phyloP scores from a whole-genome alignment of 2,888 invertebrate species.

The Carterocephalus palaemon region DNA sequence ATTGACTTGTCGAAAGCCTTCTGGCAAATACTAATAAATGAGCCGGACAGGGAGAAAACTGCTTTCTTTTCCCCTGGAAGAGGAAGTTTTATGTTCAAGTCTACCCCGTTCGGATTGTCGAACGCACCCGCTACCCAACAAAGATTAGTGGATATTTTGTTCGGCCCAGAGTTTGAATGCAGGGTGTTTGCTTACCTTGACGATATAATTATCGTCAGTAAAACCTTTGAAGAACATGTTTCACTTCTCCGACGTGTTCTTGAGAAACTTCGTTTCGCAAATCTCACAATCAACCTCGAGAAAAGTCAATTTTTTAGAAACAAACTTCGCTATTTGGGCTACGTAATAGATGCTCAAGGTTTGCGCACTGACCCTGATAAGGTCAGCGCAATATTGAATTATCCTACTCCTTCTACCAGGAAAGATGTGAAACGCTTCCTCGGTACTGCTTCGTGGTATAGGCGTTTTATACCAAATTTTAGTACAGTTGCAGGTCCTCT shows the following conservation, averaged over 20 bases:
- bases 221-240: constrained; percentile 32
- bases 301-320: constrained; percentile 33
- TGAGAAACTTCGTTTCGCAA: constrained; percentile 29
- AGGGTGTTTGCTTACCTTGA: constrained; percentile 32
- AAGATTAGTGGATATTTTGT: constrained; percentile 25
- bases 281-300: constrained; percentile 32
- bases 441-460: constrained; percentile 34
- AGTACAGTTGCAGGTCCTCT: no score
- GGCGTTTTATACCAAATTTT: constrained; percentile 34
- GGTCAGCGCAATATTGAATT: constrained; percentile 31
- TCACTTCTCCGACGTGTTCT: constrained; percentile 27
- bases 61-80: constrained; percentile 30
- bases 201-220: no score
- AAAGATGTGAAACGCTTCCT: constrained; percentile 34
- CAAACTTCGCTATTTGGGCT: constrained; percentile 29
- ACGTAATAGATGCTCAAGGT: constrained; percentile 36
- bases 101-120: constrained; percentile 27
- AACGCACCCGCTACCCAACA: constrained; percentile 31
- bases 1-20: constrained; percentile 27
- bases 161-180: constrained; percentile 29
- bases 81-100: constrained; percentile 25
- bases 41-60: constrained; percentile 29
- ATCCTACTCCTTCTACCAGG: constrained; percentile 29
- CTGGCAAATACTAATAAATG: constrained; percentile 26
- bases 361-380: constrained; percentile 36